phyloP scores from a whole-genome alignment of 2,113 vertebrate species.

The Galemys pyrenaicus region DNA sequence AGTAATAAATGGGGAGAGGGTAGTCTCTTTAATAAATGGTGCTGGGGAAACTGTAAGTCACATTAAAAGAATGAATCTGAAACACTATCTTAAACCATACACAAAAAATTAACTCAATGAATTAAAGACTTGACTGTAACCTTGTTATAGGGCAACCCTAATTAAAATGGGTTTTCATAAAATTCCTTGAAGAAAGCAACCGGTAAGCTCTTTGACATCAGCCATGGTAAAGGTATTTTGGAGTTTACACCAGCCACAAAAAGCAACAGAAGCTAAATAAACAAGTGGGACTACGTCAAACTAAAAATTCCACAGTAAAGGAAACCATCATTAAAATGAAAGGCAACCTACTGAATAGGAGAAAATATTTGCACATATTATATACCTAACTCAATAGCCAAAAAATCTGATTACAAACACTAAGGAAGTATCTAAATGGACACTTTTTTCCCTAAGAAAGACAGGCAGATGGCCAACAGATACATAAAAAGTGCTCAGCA shows the following conservation, averaged over 20 bases:
- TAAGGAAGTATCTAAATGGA: background rate
- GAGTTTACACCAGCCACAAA: background rate
- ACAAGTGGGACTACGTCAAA: background rate
- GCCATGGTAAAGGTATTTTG: background rate
- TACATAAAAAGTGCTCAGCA: background rate
- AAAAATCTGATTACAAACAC: background rate
- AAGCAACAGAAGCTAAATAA: background rate
- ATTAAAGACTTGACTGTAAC: background rate
- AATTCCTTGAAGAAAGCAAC: background rate
- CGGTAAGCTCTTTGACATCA: background rate
- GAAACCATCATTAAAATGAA: background rate
- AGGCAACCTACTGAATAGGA: background rate
- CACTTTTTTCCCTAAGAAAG: background rate
- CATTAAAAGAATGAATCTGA: no score
- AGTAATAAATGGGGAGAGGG: background rate
- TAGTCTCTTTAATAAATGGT: no score
- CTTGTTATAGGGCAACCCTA: no score
- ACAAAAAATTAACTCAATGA: background rate
- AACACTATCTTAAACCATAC: background rate
- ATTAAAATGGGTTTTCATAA: no score
- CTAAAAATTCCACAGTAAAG: background rate
- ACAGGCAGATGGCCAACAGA: background rate
- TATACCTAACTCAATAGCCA: background rate
- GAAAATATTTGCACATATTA: background rate
- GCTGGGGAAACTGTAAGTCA: no score